Evolutionary conservation across 2,113 vertebrate species (phyloP).

Genomic region (Cavia porcellus): DNA sequence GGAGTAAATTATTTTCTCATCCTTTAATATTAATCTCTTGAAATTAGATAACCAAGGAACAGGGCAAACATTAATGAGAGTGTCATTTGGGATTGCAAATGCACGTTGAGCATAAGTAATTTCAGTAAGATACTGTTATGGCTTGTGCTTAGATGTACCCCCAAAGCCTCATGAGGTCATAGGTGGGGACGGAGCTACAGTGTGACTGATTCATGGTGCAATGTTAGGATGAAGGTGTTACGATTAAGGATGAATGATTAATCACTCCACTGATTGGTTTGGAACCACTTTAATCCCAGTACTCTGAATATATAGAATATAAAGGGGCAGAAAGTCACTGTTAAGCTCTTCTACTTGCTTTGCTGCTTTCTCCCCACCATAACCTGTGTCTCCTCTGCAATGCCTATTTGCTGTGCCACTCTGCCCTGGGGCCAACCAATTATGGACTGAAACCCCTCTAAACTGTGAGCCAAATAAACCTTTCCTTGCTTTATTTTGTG

Average conservation of each 20-base stretch:
- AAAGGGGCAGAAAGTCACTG: neutral
- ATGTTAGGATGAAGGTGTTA: neutral
- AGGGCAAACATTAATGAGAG: neutral
- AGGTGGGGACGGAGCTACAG: neutral
- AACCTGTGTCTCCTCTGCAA: neutral
- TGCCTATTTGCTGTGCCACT: neutral
- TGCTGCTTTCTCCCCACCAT: neutral
- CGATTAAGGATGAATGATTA: neutral
- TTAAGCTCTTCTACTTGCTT: neutral
- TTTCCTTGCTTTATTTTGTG: neutral
- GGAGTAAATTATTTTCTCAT: neutral
- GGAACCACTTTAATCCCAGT: neutral
- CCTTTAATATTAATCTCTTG: neutral
- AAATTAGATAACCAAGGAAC: neutral
- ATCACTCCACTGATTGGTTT: neutral
- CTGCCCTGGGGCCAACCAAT: neutral
- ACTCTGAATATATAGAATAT: neutral
- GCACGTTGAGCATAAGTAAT: neutral
- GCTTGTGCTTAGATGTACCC: neutral
- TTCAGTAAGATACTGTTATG: conserved; percentile 2
- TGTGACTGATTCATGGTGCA: neutral
- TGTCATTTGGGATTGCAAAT: neutral
- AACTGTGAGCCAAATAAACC: neutral
- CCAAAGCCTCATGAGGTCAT: neutral
- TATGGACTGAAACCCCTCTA: neutral